Percentiles rank a stretch among this genome's conserved stretches.
phyloP scores from a whole-genome alignment of 2,113 vertebrate species.

The Dipodomys spectabilis region DNA sequence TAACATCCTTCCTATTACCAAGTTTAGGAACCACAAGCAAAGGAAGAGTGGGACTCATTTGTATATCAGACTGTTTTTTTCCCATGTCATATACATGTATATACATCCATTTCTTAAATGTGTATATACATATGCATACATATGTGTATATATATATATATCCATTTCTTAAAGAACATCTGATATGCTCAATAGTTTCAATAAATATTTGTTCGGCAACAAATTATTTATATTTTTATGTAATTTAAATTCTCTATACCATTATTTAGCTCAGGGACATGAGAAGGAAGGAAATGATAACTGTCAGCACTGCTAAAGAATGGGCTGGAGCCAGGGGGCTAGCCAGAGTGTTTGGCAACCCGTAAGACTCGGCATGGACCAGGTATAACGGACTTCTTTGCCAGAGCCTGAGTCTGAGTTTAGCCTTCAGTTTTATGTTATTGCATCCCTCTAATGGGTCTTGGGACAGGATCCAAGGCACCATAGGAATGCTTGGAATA shows the following conservation, averaged over 20 bases:
- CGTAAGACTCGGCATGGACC: too few relatives aligned
- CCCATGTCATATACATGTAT: too few relatives aligned
- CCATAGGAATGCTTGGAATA: rapidly evolving
- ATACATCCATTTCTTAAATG: too few relatives aligned
- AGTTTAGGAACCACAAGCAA: neutral
- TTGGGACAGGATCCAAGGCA: neutral
- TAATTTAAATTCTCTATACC: slow-evolving; percentile 3
- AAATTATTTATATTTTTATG: neutral
- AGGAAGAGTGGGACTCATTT: too few relatives aligned
- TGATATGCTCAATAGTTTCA: neutral
- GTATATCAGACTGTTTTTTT: neutral
- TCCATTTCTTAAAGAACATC: neutral
- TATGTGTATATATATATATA: neutral
- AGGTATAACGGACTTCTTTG: neutral
- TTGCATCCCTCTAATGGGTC: neutral
- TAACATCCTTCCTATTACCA: neutral
- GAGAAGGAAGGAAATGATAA: neutral
- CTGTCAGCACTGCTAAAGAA: neutral
- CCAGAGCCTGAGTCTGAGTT: neutral
- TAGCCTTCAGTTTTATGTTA: neutral
- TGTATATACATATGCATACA: too few relatives aligned
- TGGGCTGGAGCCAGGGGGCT: neutral
- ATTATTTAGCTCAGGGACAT: neutral
- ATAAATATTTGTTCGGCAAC: neutral
- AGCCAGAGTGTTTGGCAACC: neutral